Evolutionary conservation across 2,888 invertebrate genomes (phyloP).

Genomic region (Phorcus lineatus): DNA sequence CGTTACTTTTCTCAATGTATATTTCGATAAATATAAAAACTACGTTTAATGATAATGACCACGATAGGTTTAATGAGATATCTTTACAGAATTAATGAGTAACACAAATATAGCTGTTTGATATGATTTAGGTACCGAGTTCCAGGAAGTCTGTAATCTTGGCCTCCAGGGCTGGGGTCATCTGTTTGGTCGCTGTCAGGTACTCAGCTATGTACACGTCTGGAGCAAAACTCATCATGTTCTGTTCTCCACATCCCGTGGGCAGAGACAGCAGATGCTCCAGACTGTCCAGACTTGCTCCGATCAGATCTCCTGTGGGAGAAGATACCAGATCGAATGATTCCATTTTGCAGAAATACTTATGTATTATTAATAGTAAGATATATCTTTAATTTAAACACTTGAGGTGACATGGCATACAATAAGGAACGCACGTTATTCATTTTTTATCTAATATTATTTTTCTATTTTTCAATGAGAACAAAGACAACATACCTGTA

Average conservation of each 20-base stretch:
- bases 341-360: too few species aligned
- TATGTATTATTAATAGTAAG: too few species aligned
- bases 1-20: neutral
- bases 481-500: conserved; percentile 75
- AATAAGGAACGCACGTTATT: too few species aligned
- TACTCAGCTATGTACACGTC: conserved; percentile 91
- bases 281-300: conserved; percentile 85
- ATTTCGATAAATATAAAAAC: neutral
- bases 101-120: too few species aligned
- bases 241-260: conserved; percentile 93
- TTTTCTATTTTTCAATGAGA: too few species aligned
- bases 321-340: too few species aligned
- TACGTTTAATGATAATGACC: neutral
- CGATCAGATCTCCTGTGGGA: conserved; percentile 88
- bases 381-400: too few species aligned
- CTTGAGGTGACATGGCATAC: too few species aligned
- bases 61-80: neutral
- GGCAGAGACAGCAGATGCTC: conserved; percentile 85
- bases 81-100: too few species aligned
- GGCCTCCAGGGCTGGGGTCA: conserved; percentile 81
- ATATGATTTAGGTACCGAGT: conserved; percentile 77
- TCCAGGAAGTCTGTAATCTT: conserved; percentile 83
- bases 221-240: conserved; percentile 91
- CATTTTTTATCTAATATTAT: too few species aligned
- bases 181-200: conserved; percentile 83